Conservation (phyloP, 2,797 vertebrate species). For the Propithecus deckenii region DNA sequence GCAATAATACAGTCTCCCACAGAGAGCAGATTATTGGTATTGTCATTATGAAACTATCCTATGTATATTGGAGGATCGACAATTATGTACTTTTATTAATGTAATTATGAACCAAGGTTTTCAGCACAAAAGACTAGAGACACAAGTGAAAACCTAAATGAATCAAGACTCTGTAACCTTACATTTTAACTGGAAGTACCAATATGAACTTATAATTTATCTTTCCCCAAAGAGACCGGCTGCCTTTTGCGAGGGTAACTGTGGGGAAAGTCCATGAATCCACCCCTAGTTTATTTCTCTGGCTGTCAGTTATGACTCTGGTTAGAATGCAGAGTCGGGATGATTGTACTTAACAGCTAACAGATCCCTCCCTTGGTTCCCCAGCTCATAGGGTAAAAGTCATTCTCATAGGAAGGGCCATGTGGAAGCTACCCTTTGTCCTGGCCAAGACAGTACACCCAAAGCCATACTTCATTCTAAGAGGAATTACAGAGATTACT, state of each 20-base stretch:
- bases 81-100: neutral
- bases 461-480: neutral
- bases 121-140: neutral
- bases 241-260: neutral
- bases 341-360: neutral
- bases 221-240: neutral
- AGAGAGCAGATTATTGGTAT: neutral
- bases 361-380: neutral
- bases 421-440: neutral
- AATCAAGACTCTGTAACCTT: neutral
- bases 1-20: neutral
- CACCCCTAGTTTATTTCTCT: neutral
- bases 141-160: neutral
- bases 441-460: neutral
- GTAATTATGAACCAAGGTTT: neutral
- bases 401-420: neutral
- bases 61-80: neutral
- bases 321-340: neutral
- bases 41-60: neutral
- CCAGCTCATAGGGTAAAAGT: neutral
- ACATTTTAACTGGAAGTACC: neutral
- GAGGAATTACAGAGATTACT: neutral
- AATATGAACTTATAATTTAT: neutral
- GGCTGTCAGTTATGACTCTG: neutral
- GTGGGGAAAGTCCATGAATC: neutral